phyloP scores from a whole-genome alignment of 2,797 vertebrate genomes.

The Lagodon rhomboides region DNA sequence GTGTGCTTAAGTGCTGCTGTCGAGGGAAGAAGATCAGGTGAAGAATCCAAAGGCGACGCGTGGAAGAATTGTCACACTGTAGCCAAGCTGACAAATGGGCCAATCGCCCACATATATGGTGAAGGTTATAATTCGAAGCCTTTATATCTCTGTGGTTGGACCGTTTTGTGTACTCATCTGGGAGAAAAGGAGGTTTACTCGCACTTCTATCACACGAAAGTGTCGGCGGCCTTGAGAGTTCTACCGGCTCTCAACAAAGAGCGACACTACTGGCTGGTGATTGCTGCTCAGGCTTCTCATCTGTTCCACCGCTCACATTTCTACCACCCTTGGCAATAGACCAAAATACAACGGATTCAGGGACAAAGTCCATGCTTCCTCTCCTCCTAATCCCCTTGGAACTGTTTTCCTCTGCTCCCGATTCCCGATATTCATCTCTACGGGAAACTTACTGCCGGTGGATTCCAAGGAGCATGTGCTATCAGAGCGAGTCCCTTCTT shows the following conservation, averaged over 20 bases:
- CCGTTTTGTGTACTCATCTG: neutral
- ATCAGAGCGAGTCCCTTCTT: slow-evolving; percentile 36
- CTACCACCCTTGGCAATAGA: slow-evolving; percentile 47
- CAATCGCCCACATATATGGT: slow-evolving; percentile 7
- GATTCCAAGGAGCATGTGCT: slow-evolving; percentile 67
- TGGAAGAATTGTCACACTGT: neutral
- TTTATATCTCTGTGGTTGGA: slow-evolving; percentile 8
- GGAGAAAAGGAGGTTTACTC: slow-evolving; percentile 8
- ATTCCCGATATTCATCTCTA: slow-evolving; percentile 53
- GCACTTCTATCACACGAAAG: slow-evolving; percentile 19
- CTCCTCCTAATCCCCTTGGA: slow-evolving; percentile 45
- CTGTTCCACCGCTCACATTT: slow-evolving; percentile 46
- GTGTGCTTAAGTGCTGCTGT: slow-evolving; percentile 11
- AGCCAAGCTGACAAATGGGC: slow-evolving; percentile 29
- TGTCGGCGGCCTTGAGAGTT: slow-evolving; percentile 40
- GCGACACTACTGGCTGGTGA: slow-evolving; percentile 32
- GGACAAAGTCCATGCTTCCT: slow-evolving; percentile 48
- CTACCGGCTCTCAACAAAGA: slow-evolving; percentile 43
- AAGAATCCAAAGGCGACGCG: slow-evolving; percentile 31
- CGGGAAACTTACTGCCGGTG: slow-evolving; percentile 45
- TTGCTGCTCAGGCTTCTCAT: slow-evolving; percentile 39
- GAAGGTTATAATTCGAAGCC: neutral
- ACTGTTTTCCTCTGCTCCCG: slow-evolving; percentile 35
- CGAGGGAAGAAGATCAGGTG: slow-evolving; percentile 3
- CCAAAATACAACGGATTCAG: slow-evolving; percentile 28